phyloP scores from a whole-genome alignment of 53 echinoderm and acorn worm species.

The Zoroaster sp. region DNA sequence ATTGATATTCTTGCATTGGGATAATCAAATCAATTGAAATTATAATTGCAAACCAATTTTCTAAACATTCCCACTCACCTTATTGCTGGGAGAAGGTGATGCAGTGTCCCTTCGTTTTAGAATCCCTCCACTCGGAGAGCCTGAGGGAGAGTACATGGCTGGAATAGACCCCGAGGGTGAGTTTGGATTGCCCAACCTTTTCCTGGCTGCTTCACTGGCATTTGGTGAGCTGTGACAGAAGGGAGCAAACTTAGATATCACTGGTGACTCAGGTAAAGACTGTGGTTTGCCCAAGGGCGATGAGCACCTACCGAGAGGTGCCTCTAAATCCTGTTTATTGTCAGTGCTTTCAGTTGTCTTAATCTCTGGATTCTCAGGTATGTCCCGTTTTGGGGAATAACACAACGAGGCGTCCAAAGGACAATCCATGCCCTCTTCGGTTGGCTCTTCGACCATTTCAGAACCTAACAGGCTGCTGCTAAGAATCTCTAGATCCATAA shows the following conservation, averaged over 20 bases:
- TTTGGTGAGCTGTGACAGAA: slow-evolving; percentile 64
- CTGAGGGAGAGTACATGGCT: slow-evolving; percentile 78
- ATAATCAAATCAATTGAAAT: too few relatives aligned
- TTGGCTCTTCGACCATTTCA: slow-evolving; percentile 1
- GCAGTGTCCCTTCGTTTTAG: slow-evolving; percentile 68
- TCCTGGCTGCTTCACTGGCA: slow-evolving; percentile 1
- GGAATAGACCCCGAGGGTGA: slow-evolving; percentile 60
- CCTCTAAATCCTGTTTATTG: background rate
- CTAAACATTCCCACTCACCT: slow-evolving; percentile 58
- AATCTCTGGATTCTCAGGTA: background rate
- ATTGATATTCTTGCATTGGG: too few relatives aligned
- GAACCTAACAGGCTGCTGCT: slow-evolving; percentile 1
- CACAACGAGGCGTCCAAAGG: background rate
- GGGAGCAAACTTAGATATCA: slow-evolving; percentile 70
- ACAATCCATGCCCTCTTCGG: background rate
- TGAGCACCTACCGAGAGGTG: background rate
- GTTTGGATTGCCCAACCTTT: background rate
- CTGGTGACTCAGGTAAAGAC: slow-evolving; percentile 42
- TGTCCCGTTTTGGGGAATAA: background rate
- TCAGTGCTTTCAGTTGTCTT: background rate
- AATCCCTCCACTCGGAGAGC: slow-evolving; percentile 90
- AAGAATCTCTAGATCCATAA: slow-evolving; percentile 8
- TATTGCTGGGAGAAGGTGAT: slow-evolving; percentile 89
- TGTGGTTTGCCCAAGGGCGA: background rate
- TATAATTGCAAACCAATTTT: background rate